Conservation (phyloP, 2,888 invertebrate genomes). For the Rhynchonema sp. region DNA sequence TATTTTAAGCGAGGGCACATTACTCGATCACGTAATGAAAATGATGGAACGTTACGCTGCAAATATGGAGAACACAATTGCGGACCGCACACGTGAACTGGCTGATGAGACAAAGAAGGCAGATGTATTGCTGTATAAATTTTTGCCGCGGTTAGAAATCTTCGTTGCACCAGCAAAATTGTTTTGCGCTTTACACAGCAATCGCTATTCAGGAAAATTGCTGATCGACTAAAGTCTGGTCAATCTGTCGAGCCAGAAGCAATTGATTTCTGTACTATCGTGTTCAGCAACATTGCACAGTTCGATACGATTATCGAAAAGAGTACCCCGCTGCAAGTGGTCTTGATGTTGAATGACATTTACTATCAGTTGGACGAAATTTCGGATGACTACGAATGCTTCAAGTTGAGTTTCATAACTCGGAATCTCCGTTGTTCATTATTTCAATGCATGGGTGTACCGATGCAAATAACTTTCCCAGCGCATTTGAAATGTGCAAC, state of each 20-base stretch:
- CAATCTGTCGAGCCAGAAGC: slow-evolving; percentile 72
- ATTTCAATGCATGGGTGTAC: no score
- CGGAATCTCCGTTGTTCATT: no score
- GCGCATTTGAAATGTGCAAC: no score
- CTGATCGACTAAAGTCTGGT: slow-evolving; percentile 71
- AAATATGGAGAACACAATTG: slow-evolving; percentile 73
- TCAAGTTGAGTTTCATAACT: no score
- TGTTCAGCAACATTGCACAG: slow-evolving; percentile 83
- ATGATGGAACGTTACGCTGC: slow-evolving; percentile 96
- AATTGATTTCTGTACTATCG: slow-evolving; percentile 65
- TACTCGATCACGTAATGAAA: slow-evolving; percentile 90
- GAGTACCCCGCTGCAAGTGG: slow-evolving; percentile 54
- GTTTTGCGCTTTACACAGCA: no score
- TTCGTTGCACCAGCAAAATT: background rate
- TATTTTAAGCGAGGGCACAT: slow-evolving; percentile 58
- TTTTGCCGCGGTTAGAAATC: slow-evolving; percentile 25
- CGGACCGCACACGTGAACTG: slow-evolving; percentile 74
- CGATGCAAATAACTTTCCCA: no score
- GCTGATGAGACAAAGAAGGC: slow-evolving; percentile 86
- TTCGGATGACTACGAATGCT: slow-evolving; percentile 31
- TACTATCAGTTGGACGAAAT: slow-evolving; percentile 71
- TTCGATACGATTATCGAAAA: slow-evolving; percentile 79
- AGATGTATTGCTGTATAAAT: slow-evolving; percentile 50
- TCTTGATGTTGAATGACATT: slow-evolving; percentile 62
- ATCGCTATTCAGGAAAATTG: slow-evolving; percentile 53